Conservation (phyloP, 2,797 vertebrate species). For the Rhabdomys pumilio region DNA sequence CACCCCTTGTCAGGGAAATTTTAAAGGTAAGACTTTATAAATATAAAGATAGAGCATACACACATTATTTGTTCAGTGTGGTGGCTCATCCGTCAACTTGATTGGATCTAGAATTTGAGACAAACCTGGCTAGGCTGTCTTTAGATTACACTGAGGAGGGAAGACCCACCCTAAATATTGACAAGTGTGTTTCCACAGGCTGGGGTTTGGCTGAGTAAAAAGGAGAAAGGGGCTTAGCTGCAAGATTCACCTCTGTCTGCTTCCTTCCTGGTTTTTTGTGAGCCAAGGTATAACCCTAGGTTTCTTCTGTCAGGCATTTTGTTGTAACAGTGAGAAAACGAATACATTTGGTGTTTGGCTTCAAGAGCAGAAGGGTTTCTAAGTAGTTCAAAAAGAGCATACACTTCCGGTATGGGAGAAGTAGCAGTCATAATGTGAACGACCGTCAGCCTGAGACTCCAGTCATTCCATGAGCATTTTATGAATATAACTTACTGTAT, state of each 20-base stretch:
- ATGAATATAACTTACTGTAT: conserved; percentile 41
- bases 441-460: not conserved
- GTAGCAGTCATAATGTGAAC: not conserved
- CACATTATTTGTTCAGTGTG: not conserved
- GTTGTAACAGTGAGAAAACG: not conserved
- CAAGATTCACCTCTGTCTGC: not conserved
- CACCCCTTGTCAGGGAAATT: conserved; percentile 22
- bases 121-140: not conserved
- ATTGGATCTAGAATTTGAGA: not conserved
- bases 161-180: not conserved
- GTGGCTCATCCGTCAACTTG: not conserved
- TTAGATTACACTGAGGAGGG: not conserved
- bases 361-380: conserved; percentile 8
- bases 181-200: not conserved
- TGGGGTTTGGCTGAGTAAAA: not conserved
- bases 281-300: not conserved
- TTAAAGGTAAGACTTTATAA: conserved; percentile 40
- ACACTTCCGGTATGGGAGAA: not conserved
- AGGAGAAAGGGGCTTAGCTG: not conserved
- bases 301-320: not conserved
- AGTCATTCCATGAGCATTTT: not conserved
- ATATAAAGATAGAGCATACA: not conserved
- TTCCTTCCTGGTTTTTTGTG: not conserved
- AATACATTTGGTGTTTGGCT: not conserved
- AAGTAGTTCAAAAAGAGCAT: not conserved